Percentiles rank a stretch among this genome's conserved stretches.
Evolutionary conservation across 2,113 vertebrate genomes (phyloP).

Genomic region (Salvelinus fontinalis): DNA sequence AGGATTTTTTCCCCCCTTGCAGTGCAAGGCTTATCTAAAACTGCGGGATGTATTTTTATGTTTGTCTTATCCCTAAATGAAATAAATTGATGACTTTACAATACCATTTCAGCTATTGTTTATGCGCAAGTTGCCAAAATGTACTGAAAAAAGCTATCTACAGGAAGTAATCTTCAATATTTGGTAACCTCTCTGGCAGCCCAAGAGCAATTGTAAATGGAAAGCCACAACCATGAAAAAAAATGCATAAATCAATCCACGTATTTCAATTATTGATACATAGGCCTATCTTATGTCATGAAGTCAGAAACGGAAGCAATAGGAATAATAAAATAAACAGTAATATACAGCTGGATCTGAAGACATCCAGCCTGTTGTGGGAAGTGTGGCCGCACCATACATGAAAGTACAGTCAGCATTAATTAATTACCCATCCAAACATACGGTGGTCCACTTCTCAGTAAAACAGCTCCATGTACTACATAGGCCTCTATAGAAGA

Average conservation of each 20-base stretch:
- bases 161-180: too few species aligned
- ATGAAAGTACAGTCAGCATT: constrained; percentile 4
- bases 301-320: constrained; percentile 30
- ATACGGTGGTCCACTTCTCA: not conserved
- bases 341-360: not conserved
- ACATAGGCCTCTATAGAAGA: not conserved
- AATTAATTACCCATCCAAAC: not conserved
- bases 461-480: not conserved
- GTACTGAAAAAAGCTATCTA: too few species aligned
- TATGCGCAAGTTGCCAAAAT: too few species aligned
- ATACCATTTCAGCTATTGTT: too few species aligned
- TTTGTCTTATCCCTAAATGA: too few species aligned
- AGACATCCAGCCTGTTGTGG: not conserved
- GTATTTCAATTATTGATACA: constrained; percentile 46
- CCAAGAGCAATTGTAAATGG: constrained; percentile 12
- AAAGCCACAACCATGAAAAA: constrained; percentile 19
- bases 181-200: not conserved
- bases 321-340: not conserved
- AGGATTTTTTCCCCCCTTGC: too few species aligned
- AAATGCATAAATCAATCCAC: constrained; percentile 36
- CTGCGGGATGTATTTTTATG: too few species aligned
- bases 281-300: constrained; percentile 22
- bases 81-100: too few species aligned
- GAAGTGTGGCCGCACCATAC: not conserved
- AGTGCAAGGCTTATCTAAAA: too few species aligned